Percentiles rank a stretch among this genome's conserved stretches.
phyloP scores from a whole-genome alignment of 2,888 invertebrate species.

The Phytoseiulus persimilis region DNA sequence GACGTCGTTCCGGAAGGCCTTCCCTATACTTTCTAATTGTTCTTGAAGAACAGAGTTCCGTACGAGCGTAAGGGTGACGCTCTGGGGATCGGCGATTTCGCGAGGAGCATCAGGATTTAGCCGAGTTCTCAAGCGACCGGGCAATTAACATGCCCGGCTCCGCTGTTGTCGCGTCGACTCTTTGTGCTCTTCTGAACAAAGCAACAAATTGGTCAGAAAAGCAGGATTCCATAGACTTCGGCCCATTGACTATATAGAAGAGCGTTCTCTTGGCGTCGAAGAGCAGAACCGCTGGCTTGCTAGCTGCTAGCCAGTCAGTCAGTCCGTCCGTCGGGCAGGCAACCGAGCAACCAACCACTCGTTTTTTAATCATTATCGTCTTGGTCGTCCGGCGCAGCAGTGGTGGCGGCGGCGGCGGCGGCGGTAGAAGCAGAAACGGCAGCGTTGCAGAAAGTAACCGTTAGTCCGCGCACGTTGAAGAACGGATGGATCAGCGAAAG shows the following conservation, averaged over 20 bases:
- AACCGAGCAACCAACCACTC: background rate
- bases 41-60: background rate
- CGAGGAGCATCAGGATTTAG: background rate
- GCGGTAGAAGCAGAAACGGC: background rate
- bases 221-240: background rate
- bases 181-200: background rate
- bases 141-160: background rate
- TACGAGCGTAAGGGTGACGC: background rate
- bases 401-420: background rate
- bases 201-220: background rate
- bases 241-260: background rate
- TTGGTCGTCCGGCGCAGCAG: background rate
- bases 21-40: background rate
- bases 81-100: background rate
- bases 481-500: background rate
- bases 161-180: background rate
- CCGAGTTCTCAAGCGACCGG: background rate
- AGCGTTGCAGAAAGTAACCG: slow-evolving; percentile 5
- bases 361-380: slow-evolving; percentile 5
- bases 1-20: background rate
- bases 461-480: background rate
- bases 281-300: background rate
- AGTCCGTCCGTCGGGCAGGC: background rate
- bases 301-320: background rate
- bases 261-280: background rate